Conservation (phyloP, 37 sponge, comb jelly and placozoan genomes). For the Axinella damicornis region DNA sequence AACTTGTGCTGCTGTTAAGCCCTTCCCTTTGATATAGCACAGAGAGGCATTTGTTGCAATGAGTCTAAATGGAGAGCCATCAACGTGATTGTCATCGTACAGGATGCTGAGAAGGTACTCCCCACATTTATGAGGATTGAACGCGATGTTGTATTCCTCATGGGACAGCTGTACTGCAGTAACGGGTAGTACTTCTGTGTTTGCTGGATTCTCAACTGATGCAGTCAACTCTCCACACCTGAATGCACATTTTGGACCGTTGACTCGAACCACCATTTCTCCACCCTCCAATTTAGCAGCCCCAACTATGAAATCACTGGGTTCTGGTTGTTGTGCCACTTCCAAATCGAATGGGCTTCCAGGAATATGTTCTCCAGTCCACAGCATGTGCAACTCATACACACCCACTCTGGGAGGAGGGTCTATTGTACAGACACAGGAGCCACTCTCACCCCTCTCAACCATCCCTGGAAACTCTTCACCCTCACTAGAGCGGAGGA, state of each 20-base stretch:
- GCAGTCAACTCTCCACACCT: conserved; percentile 12
- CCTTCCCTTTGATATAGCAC: conserved; percentile 75
- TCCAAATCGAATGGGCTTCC: conserved; percentile 75
- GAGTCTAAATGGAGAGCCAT: conserved; percentile 79
- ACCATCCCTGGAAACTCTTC: conserved; percentile 27
- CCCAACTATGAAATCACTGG: conserved; percentile 53
- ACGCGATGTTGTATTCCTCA: conserved; percentile 18
- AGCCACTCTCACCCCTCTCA: neutral
- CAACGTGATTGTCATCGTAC: conserved; percentile 68
- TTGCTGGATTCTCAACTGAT: neutral
- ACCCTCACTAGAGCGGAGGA: conserved; percentile 18
- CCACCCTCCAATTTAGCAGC: conserved; percentile 58
- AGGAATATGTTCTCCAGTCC: conserved; percentile 63
- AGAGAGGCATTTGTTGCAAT: conserved; percentile 41
- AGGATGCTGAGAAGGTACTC: conserved; percentile 49
- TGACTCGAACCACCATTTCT: conserved; percentile 56
- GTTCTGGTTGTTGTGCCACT: conserved; percentile 46
- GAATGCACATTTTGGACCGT: conserved; percentile 61
- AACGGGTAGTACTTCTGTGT: neutral
- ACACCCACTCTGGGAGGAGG: conserved; percentile 54
- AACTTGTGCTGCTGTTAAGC: conserved; percentile 40
- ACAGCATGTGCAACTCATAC: conserved; percentile 58
- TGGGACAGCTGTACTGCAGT: neutral
- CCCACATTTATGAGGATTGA: conserved; percentile 24
- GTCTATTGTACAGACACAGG: conserved; percentile 6